phyloP scores from a whole-genome alignment of 2,888 invertebrate genomes.

The Exephanes ischioxanthus region DNA sequence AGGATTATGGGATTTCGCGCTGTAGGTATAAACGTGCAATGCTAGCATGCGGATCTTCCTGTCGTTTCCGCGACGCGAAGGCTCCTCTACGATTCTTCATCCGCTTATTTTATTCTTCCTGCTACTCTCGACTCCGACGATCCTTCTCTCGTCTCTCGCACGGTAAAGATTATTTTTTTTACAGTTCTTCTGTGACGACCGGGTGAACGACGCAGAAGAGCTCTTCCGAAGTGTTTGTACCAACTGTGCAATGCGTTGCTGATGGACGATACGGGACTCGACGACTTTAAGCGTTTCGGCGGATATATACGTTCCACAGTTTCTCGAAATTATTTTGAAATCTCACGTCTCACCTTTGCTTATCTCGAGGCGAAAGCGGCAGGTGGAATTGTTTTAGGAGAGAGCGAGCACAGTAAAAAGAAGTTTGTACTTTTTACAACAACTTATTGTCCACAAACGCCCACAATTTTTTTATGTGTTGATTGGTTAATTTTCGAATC shows the following conservation, averaged over 20 bases:
- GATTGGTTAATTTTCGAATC: too few species aligned
- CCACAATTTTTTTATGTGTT: too few species aligned
- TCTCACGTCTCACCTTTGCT: constrained; percentile 24
- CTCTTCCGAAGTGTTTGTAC: constrained; percentile 53
- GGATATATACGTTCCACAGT: constrained; percentile 5
- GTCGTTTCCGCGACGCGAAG: constrained; percentile 34
- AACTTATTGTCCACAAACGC: too few species aligned
- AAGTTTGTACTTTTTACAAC: too few species aligned
- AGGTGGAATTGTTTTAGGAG: too few species aligned
- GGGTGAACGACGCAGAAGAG: constrained; percentile 29
- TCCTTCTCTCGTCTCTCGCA: constrained; percentile 28
- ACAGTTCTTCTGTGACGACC: constrained; percentile 43
- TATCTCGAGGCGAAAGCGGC: background rate
- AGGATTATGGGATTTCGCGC: constrained; percentile 20
- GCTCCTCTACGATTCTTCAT: constrained; percentile 1
- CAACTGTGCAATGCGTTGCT: background rate
- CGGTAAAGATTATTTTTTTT: constrained; percentile 54
- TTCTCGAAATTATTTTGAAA: constrained; percentile 48
- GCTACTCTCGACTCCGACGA: background rate
- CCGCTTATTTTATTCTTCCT: background rate
- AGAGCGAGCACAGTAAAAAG: too few species aligned
- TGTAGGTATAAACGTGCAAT: constrained; percentile 1
- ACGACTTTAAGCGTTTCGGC: constrained; percentile 30
- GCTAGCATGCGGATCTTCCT: constrained; percentile 4
- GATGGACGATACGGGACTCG: constrained; percentile 1